These are phyloP conservation scores for Pempheris klunzingeri DNA, from an alignment of 2,797 vertebrate species.

Conservation along the genomic window DNA sequence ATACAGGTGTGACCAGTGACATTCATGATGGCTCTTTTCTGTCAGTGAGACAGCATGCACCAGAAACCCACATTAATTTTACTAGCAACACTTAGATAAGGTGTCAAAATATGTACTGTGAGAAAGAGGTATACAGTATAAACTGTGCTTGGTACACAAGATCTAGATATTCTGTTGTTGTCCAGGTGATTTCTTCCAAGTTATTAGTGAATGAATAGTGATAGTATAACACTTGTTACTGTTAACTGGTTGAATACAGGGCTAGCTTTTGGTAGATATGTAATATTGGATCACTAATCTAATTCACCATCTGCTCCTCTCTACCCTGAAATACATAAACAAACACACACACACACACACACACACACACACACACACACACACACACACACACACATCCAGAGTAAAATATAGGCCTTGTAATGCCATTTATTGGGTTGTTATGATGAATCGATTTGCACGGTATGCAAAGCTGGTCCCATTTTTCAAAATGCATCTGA, in stretches of 20 bases:
- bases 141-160: neutral
- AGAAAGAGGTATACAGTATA: neutral
- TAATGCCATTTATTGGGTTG: slow-evolving; percentile 20
- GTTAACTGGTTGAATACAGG: neutral
- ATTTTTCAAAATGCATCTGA: slow-evolving; percentile 21
- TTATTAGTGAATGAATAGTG: neutral
- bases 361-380: neutral
- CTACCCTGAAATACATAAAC: neutral
- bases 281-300: neutral
- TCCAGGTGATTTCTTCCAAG: neutral
- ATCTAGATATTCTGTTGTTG: neutral
- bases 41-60: neutral
- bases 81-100: neutral
- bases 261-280: neutral
- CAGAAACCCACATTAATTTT: slow-evolving; percentile 7
- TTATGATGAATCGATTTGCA: slow-evolving; percentile 28
- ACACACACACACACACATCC: neutral
- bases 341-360: neutral
- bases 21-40: slow-evolving; percentile 2
- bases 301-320: neutral
- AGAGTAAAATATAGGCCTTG: slow-evolving; percentile 1
- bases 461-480: slow-evolving; percentile 3
- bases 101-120: neutral
- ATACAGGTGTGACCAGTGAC: slow-evolving; percentile 10
- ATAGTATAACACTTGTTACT: neutral